Evolutionary conservation across 2,797 vertebrate species (phyloP), one percentile per base, ranked within the genome.

Genomic region (Loriculus beryllinus): DNA sequence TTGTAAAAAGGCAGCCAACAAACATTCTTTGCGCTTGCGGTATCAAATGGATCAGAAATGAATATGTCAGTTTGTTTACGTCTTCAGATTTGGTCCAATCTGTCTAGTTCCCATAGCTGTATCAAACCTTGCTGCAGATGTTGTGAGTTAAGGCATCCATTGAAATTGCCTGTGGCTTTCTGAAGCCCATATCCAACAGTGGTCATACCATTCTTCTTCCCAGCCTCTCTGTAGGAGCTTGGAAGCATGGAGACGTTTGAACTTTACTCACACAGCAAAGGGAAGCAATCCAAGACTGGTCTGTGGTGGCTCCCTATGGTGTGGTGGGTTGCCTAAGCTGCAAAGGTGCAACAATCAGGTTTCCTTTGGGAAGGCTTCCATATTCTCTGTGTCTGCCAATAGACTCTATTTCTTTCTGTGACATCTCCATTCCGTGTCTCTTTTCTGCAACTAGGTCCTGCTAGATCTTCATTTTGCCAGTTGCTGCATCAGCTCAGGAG

Each of bases 231-330:
- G 70, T 52, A 86, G 82, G 87, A 82, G 89, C 70, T 67, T 92
- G 85, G 87, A 85, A 96, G 85, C 40, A 22, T 11, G 31, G 77
- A 84, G 74, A 76, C 77, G 64, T 86, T 86, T 90, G 82, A 91
- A 94, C 89, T 93, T 88, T 17, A 9, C 49, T 85, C 25, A 6
- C 63, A 40, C n/a, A 75, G 77, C 40, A 9, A 67, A 23, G 31
- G 54, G 67, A 92, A 90, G 52, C 31, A 81, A 18, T 90, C 51
- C 62, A 63, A 90, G 72, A 25, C 35, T 7, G 25, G 33, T 28
- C 54, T 84, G 39, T 48, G 67, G 35, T 76, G 69, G 20, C 62
- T 93, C 57, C 65, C 72, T 33, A 0, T 28, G 43, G 76, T 83
- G 62, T 7, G 2, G 16, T 29, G 49, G 47, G 45, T 35, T 82